Evolutionary conservation across 2,113 vertebrate species (phyloP), one percentile per base, ranked within the genome.

Genomic region (Perca flavescens): DNA sequence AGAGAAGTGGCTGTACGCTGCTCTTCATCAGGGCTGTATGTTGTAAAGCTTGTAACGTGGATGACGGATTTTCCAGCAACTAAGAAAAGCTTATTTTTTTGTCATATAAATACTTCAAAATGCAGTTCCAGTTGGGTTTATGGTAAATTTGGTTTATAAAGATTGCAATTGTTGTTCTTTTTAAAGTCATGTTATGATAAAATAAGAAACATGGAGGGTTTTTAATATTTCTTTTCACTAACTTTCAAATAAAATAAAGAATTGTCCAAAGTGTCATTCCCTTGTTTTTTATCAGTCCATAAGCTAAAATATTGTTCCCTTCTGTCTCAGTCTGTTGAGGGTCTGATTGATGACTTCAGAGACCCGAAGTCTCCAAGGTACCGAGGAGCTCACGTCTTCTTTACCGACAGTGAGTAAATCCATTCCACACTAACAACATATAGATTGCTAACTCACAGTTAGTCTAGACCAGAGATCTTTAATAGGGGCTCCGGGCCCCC

Each of bases 301-400:
- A 3, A 50, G 1, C 1, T 49, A 14, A 68, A 46, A 7, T 40
- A 2, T 70, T 68, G 1, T 57, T 64, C 10, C 79, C 53, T 85
- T 11, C 66, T 85, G 9, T 80, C 87, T 10, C 91, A 99, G 98
- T 99, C 98, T 47, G 95, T 99, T 46, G 97, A 97, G 79, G 97
- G 94, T 80, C 97, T 99, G 87, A 98, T 99, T 89, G 95, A 92
- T 0, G 98, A 99, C 95, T 99, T 99, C 90, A 97, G 98, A 94
- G 97, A 99, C 77, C 97, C 98, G 0, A 94, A 94, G 4, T 89
- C 94, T 22, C 96, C 96, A 3, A 96, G 96, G 81, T 99, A 99
- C 90, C 94, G 95, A 93, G 98, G 95, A 31, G 97, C 98, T 4
- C 98, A 99, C 0, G 97, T 99, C 88, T 99, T 99, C 96, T 99